Evolutionary conservation across 2,113 vertebrate genomes (phyloP).

Genomic region (Sisor rabdophorus): DNA sequence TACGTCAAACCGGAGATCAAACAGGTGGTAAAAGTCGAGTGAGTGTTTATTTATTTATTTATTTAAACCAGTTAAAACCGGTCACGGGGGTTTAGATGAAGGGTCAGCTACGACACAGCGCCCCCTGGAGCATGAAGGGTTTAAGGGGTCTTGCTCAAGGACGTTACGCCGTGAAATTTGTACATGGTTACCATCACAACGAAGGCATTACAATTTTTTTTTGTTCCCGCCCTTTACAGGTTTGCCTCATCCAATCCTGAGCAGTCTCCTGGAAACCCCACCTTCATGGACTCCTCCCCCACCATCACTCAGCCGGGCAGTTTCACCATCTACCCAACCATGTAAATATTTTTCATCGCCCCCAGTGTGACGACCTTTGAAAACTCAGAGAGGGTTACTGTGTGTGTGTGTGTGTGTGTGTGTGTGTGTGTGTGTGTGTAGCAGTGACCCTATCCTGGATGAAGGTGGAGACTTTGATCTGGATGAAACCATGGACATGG

Average conservation of each 20-base stretch:
- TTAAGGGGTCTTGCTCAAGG: too few species aligned
- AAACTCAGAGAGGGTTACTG: too few species aligned
- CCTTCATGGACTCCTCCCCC: constrained; percentile 93
- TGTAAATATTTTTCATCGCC: constrained; percentile 69
- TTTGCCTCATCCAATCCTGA: constrained; percentile 81
- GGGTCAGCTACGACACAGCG: too few species aligned
- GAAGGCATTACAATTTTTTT: not conserved
- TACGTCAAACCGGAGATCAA: constrained; percentile 98
- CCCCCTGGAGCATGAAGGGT: too few species aligned
- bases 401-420: not conserved
- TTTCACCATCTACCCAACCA: constrained; percentile 81
- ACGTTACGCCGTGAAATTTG: too few species aligned
- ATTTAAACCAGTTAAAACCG: too few species aligned
- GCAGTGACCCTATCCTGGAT: constrained; percentile 80
- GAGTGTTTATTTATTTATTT: too few species aligned
- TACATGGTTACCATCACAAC: not conserved
- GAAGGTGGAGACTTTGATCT: constrained; percentile 89
- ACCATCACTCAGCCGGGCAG: constrained; percentile 76
- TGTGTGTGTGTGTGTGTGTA: constrained; percentile 41
- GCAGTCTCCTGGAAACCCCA: constrained; percentile 67
- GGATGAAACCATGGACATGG: constrained; percentile 94
- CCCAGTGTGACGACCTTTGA: not conserved
- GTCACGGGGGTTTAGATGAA: too few species aligned
- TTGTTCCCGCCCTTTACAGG: constrained; percentile 62
- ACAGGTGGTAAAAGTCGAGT: constrained; percentile 95